Evolutionary conservation across 1,140 invertebrate genomes (phyloP).

Genomic region (Schlechtendalia chinensis): DNA sequence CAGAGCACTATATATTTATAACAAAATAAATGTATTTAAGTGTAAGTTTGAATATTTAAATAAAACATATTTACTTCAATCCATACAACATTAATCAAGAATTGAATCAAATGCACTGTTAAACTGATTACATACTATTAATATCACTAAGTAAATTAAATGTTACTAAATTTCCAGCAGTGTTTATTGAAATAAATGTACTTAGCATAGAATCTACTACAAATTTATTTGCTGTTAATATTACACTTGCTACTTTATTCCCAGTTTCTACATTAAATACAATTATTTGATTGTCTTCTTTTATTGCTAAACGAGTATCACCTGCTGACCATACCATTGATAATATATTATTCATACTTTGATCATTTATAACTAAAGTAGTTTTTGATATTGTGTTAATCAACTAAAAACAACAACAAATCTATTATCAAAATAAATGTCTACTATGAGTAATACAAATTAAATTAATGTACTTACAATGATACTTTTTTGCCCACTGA

Average conservation of each 20-base stretch:
- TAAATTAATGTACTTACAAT: slow-evolving; percentile 27
- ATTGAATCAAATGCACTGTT: too few relatives aligned
- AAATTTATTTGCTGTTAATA: slow-evolving; percentile 23
- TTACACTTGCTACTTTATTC: slow-evolving; percentile 29
- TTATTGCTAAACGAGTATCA: slow-evolving; percentile 14
- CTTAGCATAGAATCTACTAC: not conserved
- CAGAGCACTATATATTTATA: too few relatives aligned
- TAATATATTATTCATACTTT: slow-evolving; percentile 25
- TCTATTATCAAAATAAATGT: not conserved
- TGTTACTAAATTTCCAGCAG: slow-evolving; percentile 13
- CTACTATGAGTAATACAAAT: not conserved
- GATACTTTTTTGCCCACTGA: slow-evolving; percentile 22
- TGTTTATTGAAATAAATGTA: slow-evolving; percentile 27
- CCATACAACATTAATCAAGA: too few relatives aligned
- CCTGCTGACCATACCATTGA: slow-evolving; percentile 30
- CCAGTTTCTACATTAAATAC: slow-evolving; percentile 10
- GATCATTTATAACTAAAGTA: not conserved
- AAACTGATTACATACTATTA: too few relatives aligned
- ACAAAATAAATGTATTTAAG: too few relatives aligned
- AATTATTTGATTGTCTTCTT: slow-evolving; percentile 42
- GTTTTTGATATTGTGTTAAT: slow-evolving; percentile 5
- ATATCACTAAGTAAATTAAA: slow-evolving; percentile 7
- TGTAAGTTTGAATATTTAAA: too few relatives aligned
- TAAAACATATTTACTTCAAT: too few relatives aligned
- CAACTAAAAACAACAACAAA: slow-evolving; percentile 17